These are phyloP conservation scores for Zaprionus bogoriensis DNA, from an alignment of 2,888 invertebrate genomes.

Conservation along the genomic window DNA sequence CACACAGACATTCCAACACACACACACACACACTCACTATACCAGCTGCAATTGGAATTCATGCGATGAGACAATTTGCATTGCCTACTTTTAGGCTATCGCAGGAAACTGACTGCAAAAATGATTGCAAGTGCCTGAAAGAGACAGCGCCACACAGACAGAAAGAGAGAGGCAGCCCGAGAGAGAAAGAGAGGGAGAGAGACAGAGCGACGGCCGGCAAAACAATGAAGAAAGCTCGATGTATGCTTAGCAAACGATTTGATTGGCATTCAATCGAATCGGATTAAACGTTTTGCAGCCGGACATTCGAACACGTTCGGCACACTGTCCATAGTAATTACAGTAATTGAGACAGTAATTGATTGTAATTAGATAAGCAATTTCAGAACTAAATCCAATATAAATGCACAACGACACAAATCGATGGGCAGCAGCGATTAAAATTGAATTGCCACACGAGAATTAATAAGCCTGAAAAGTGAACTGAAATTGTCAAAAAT, in stretches of 20 bases:
- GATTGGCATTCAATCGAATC: constrained; percentile 33
- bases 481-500: no score
- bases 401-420: not conserved
- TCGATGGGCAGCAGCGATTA: not conserved
- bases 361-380: constrained; percentile 11
- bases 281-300: constrained; percentile 21
- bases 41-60: not conserved
- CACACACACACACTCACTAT: not conserved
- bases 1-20: not conserved
- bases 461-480: not conserved
- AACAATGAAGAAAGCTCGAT: not conserved
- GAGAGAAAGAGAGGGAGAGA: not conserved
- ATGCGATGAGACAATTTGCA: constrained; percentile 31
- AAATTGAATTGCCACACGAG: not conserved
- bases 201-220: no score
- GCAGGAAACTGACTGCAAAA: not conserved
- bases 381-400: not conserved
- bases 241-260: constrained; percentile 23
- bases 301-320: not conserved
- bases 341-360: constrained; percentile 22
- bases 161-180: not conserved
- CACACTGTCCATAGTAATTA: not conserved
- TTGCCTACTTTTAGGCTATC: constrained; percentile 55
- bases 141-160: not conserved
- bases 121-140: not conserved